Evolutionary conservation across 2,797 vertebrate genomes (phyloP), one percentile per base, ranked within the genome.

Genomic region (Sebastes trivittatus): DNA sequence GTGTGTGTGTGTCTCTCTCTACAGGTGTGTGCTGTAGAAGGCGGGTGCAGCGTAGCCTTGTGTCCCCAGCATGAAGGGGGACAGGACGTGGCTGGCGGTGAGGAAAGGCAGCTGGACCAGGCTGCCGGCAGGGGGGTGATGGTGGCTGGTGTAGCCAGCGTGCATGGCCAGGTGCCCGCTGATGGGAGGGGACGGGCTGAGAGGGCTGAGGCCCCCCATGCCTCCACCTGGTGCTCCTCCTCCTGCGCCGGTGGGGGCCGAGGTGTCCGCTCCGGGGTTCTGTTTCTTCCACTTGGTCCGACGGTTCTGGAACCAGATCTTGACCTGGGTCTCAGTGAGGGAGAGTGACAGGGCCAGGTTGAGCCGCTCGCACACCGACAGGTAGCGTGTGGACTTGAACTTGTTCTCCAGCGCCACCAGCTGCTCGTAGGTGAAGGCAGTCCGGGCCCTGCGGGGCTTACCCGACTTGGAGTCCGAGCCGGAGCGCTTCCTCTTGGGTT

Each of bases 251-350:
- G 97, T 97, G 7, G 98, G 98, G 8, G 98, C 98, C 2, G 98
- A 98, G 1, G 98, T 98, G 93, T 98, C 97, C 0, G 97, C 97
- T 1, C 97, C 98, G 0, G 97, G 97, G 87, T 98, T 98, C 90
- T 98, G 97, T 89, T 98, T 98, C 96, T 98, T 98, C 97, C 97
- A 98, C 94, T 98, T 98, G 92, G 97, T 98, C 78, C 97, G 94
- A 18, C 97, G 96, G 90, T 98, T 98, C 94, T 98, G 97, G 93
- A 98, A 98, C 97, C 97, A 98, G 90, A 98, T 98, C 94, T 98
- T 98, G 65, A 98, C 97, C 93, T 98, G 97, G 27, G 97, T 98
- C 94, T 98, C 97, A 0, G 97, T 98, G 81, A 98, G 95, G 77
- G 97, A 98, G 6, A 98, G 96, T 1, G 97, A 98, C 88, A 98